These are phyloP conservation scores for Muscicapa comitata DNA, from an alignment of 2,797 vertebrate species.

Conservation along the genomic window DNA sequence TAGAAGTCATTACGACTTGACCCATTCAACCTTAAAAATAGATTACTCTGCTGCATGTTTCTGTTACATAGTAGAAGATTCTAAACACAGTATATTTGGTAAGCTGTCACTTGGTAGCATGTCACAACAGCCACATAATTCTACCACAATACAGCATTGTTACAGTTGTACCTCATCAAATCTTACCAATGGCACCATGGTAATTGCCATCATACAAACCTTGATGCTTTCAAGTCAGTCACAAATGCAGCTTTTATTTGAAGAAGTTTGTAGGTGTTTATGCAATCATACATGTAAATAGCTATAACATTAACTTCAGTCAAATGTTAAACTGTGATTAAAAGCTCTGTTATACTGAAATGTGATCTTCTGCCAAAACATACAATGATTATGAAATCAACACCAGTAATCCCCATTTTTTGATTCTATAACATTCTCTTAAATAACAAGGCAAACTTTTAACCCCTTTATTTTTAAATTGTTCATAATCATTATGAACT, in stretches of 20 bases:
- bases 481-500: not conserved
- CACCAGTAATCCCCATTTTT: not conserved
- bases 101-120: not conserved
- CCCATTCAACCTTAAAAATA: conserved; percentile 24
- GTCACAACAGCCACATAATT: not conserved
- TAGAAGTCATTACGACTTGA: conserved; percentile 27
- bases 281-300: not conserved
- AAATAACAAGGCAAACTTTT: not conserved
- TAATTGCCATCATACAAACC: not conserved
- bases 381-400: not conserved
- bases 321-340: not conserved
- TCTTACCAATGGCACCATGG: not conserved
- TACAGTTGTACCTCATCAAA: not conserved
- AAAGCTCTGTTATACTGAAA: not conserved
- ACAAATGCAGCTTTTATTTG: not conserved
- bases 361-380: not conserved
- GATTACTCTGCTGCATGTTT: conserved; percentile 93
- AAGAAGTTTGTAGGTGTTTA: not conserved
- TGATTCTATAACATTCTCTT: not conserved
- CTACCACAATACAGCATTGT: not conserved
- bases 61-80: conserved; percentile 37
- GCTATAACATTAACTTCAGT: not conserved
- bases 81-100: not conserved
- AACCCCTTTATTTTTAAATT: not conserved
- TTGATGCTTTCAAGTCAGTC: not conserved